Evolutionary conservation across 2,888 invertebrate species (phyloP).

Genomic region (Dolichopus griseipennis): DNA sequence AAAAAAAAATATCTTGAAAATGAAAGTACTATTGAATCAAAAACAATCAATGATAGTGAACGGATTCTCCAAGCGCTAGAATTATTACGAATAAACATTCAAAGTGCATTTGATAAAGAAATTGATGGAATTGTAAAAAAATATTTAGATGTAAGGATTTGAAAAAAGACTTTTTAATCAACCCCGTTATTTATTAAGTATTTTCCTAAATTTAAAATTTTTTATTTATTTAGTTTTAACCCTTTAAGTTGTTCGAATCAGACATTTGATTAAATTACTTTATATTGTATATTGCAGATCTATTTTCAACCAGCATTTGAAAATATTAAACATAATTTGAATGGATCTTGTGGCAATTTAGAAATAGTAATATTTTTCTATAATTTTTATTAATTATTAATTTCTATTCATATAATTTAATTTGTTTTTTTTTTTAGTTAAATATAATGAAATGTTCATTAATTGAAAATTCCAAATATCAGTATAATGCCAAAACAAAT

Average conservation of each 20-base stretch:
- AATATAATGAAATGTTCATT: constrained; percentile 41
- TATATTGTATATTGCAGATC: constrained; percentile 35
- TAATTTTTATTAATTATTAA: neutral
- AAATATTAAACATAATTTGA: constrained; percentile 54
- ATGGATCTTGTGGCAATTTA: constrained; percentile 49
- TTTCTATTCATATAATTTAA: constrained; percentile 2
- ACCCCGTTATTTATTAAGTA: no score
- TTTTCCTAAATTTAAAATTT: no score
- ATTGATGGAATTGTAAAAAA: constrained; percentile 51
- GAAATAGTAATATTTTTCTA: constrained; percentile 43
- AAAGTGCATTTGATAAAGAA: constrained; percentile 53
- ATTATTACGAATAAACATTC: constrained; percentile 52
- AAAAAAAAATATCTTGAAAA: neutral
- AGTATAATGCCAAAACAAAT: constrained; percentile 30
- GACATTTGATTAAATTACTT: no score
- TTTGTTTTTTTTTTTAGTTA: constrained; percentile 25
- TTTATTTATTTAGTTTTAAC: no score
- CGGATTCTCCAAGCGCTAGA: constrained; percentile 47
- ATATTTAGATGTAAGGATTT: constrained; percentile 48
- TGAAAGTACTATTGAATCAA: neutral
- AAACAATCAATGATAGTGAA: constrained; percentile 23
- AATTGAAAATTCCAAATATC: constrained; percentile 39
- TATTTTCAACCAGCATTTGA: constrained; percentile 55
- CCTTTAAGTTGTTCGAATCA: no score
- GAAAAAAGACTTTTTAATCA: neutral